Percentiles rank a stretch among this genome's conserved stretches.
Evolutionary conservation across 2,888 invertebrate genomes (phyloP).

Genomic region (Mongoloraphidia duomilia): DNA sequence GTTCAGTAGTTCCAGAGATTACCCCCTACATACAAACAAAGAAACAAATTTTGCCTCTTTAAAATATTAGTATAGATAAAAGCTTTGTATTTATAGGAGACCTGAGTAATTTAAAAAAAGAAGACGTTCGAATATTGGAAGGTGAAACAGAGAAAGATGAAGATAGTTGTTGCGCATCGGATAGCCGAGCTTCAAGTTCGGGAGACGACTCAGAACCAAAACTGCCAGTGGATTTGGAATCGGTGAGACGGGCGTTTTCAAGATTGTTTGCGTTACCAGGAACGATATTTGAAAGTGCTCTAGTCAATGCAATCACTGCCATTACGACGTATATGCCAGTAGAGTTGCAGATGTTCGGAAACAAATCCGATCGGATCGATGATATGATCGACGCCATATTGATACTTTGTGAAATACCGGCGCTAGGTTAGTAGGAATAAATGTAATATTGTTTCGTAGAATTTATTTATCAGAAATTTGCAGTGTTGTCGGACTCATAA

Average conservation of each 20-base stretch:
- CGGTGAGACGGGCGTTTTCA: conserved; percentile 54
- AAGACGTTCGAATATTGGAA: conserved; percentile 55
- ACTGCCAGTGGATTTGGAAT: conserved; percentile 51
- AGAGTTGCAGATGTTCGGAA: conserved; percentile 38
- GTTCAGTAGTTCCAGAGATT: no score
- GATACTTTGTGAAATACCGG: conserved; percentile 30
- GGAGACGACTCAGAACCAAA: conserved; percentile 18
- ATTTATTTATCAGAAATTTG: no score
- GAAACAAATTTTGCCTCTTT: no score
- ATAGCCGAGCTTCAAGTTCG: conserved; percentile 21
- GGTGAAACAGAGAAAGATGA: conserved; percentile 79
- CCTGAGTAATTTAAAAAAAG: conserved; percentile 46
- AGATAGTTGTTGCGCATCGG: conserved; percentile 46
- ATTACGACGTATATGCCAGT: conserved; percentile 58
- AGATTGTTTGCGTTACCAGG: conserved; percentile 28
- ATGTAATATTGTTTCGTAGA: not conserved
- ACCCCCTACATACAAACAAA: no score
- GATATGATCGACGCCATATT: conserved; percentile 41
- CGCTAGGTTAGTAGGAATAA: conserved; percentile 22
- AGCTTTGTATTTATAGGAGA: conserved; percentile 23
- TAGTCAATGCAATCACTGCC: conserved; percentile 60
- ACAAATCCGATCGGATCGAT: conserved; percentile 27
- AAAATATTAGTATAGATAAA: no score
- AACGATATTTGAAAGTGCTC: conserved; percentile 37
- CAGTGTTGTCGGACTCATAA: no score